Evolutionary conservation across 2,888 invertebrate species (phyloP).

Genomic region (Pharmacophagus antenor): DNA sequence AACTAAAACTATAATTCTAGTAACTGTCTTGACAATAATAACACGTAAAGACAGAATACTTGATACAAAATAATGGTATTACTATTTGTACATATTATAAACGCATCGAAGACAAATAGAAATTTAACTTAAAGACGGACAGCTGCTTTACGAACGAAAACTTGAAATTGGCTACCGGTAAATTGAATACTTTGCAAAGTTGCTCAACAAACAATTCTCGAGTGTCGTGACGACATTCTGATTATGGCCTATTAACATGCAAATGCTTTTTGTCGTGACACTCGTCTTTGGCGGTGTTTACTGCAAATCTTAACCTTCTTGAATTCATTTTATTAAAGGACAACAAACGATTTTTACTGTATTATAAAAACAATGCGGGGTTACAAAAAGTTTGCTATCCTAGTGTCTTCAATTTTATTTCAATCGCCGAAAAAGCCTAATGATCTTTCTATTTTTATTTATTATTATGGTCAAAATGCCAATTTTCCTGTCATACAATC

Average conservation of each 20-base stretch:
- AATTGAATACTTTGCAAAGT: slow-evolving; percentile 12
- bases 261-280: slow-evolving; percentile 17
- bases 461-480: too few species aligned
- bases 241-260: slow-evolving; percentile 27
- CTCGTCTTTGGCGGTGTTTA: slow-evolving; percentile 14
- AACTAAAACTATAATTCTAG: not conserved
- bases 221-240: slow-evolving; percentile 23
- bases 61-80: not conserved
- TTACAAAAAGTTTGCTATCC: not conserved
- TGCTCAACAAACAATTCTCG: slow-evolving; percentile 24
- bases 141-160: slow-evolving; percentile 5
- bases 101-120: not conserved
- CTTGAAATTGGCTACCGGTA: slow-evolving; percentile 8
- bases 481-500: too few species aligned
- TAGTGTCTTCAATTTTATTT: not conserved
- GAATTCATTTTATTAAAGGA: not conserved
- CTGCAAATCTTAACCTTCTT: not conserved
- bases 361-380: not conserved
- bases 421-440: not conserved
- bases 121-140: slow-evolving; percentile 2
- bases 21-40: not conserved
- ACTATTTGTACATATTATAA: not conserved
- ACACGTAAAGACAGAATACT: not conserved
- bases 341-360: not conserved
- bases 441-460: too few species aligned